phyloP scores from a whole-genome alignment of 1,140 invertebrate species.

The Drosophila melanogaster region DNA sequence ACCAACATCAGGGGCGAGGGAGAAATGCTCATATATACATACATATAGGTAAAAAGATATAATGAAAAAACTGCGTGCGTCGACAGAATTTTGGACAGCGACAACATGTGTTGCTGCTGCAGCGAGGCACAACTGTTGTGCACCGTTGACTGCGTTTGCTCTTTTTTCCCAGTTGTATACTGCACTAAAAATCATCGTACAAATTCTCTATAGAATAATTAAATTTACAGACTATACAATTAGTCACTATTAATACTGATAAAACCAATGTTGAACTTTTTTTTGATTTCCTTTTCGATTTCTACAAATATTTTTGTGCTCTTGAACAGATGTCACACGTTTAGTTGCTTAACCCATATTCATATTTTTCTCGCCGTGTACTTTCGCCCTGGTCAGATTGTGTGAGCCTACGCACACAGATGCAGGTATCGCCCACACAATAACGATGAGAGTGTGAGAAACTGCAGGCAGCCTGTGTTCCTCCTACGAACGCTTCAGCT shows the following conservation, averaged over 20 bases:
- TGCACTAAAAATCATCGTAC: not conserved
- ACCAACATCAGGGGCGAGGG: constrained; percentile 12
- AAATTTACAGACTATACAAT: too few species aligned
- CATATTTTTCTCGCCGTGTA: constrained; percentile 43
- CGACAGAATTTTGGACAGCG: constrained; percentile 63
- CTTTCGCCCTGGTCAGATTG: constrained; percentile 61
- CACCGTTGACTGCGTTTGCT: constrained; percentile 36
- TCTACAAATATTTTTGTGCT: too few species aligned
- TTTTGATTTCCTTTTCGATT: too few species aligned
- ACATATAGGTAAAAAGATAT: constrained; percentile 8
- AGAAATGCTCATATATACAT: constrained; percentile 13
- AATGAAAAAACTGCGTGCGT: constrained; percentile 47
- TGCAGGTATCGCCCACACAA: constrained; percentile 60
- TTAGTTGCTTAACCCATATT: not conserved
- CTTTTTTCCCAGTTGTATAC: not conserved
- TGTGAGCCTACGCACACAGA: constrained; percentile 30
- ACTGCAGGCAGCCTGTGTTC: constrained; percentile 53
- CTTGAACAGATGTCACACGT: not conserved
- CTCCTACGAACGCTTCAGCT: not conserved
- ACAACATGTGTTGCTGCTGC: constrained; percentile 62
- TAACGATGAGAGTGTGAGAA: constrained; percentile 70
- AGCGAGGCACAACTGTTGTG: constrained; percentile 67
- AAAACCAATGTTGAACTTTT: too few species aligned
- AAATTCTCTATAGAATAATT: too few species aligned
- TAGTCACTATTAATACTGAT: too few species aligned